Conservation (phyloP, 1,140 invertebrate genomes). For the Trichonephila inaurata region DNA sequence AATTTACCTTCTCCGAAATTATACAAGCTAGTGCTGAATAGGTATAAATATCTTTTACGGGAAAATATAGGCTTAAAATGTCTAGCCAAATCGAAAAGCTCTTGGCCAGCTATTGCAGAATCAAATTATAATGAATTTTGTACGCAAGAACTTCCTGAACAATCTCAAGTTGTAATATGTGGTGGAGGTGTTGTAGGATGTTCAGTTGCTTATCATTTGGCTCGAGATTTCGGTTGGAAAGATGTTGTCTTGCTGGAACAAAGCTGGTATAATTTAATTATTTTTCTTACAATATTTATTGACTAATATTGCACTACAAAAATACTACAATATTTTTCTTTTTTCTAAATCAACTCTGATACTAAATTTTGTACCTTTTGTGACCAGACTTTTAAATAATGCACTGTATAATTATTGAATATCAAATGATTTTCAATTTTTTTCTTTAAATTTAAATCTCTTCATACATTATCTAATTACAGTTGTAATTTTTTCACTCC, state of each 20-base stretch:
- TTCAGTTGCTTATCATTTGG: conserved; percentile 96
- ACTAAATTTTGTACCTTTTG: too few relatives aligned
- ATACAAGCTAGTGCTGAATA: conserved; percentile 12
- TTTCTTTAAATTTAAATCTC: too few relatives aligned
- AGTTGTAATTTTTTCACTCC: too few relatives aligned
- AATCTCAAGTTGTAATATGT: conserved; percentile 88
- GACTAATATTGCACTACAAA: too few relatives aligned
- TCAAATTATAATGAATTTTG: conserved; percentile 32
- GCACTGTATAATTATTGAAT: too few relatives aligned
- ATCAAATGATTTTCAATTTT: too few relatives aligned
- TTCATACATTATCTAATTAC: too few relatives aligned
- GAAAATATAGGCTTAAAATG: background rate
- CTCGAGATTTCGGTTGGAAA: conserved; percentile 87
- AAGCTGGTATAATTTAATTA: conserved; percentile 82
- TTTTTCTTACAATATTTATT: too few relatives aligned
- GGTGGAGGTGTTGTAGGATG: conserved; percentile 96
- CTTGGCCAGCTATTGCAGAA: background rate
- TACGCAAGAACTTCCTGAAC: conserved; percentile 78
- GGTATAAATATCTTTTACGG: conserved; percentile 10
- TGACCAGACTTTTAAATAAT: too few relatives aligned
- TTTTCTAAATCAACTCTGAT: too few relatives aligned
- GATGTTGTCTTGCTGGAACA: conserved; percentile 93
- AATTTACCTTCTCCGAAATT: background rate
- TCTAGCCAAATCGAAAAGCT: conserved; percentile 25
- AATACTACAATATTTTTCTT: too few relatives aligned